These are phyloP conservation scores for Fratercula arctica DNA, from an alignment of 2,797 vertebrate species.

Conservation along the genomic window DNA sequence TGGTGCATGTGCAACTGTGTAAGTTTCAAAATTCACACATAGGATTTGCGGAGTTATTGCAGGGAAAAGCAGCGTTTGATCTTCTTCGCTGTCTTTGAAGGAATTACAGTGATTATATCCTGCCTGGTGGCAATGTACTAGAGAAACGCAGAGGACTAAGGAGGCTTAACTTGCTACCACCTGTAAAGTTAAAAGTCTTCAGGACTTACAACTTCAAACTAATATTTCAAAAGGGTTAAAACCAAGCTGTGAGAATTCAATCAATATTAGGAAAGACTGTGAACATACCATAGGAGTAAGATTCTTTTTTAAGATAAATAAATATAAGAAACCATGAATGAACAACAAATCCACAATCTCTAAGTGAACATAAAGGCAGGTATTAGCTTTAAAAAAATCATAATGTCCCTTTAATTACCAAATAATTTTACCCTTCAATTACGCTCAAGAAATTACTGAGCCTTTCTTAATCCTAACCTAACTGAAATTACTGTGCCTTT, in stretches of 20 bases:
- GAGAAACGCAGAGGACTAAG: neutral
- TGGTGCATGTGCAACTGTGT: neutral
- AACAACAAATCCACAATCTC: neutral
- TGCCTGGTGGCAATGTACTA: neutral
- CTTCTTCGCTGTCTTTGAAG: neutral
- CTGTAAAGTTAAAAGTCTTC: neutral
- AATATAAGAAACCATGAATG: neutral
- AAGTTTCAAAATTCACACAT: neutral
- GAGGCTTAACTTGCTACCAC: neutral
- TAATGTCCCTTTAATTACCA: neutral
- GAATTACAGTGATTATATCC: conserved; percentile 6
- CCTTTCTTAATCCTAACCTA: neutral
- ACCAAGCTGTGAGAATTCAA: neutral
- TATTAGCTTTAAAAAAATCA: neutral
- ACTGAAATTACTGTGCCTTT: neutral
- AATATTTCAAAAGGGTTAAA: conserved; percentile 17
- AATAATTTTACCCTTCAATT: neutral
- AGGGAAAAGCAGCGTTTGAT: neutral
- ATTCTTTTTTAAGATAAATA: neutral
- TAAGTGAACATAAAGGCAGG: neutral
- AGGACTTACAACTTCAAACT: neutral
- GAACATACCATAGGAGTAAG: neutral
- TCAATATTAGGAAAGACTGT: neutral
- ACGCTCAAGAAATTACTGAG: neutral
- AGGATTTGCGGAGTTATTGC: neutral